Base-by-base conservation (phyloP, 2,888 invertebrate species). In the Tenthredo mesomela region DNA sequence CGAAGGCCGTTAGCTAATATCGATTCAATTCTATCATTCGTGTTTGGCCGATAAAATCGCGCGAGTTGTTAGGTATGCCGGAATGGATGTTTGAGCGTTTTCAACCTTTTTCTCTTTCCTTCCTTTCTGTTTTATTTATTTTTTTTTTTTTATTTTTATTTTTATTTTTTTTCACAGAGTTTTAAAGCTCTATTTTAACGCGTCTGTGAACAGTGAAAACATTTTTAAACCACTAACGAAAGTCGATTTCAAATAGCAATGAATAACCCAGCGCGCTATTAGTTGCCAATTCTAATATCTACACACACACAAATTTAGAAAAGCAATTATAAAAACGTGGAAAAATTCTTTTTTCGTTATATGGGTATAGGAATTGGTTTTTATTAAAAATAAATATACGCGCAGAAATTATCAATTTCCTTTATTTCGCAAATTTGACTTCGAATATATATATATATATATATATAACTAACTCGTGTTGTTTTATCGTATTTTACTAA, bases 1-100 rank as follows among this genome's bases (percentile, higher is more conserved):
- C 98, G 40, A 94, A 98, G 2, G 99, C 98, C 98, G 99, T 7
- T 99, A 93, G 87, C 88, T 89, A 89, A 90, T 90, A 80, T 80
- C 80, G 80, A 80, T 80, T 80, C 37, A 61, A 80, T 80, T 80
- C 58, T 37, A 80, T 80, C 80, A 80, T 61, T 80, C 61, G 80
- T 40, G 80, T 61, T n/a, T n/a, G 21, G 50, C 15, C 70, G 82
- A 65, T 65, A 54, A 50, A 40, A 67, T 33, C n/a, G 70, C 12
- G 67, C 40, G 67, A 70, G 6, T 12, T 5, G 82, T 37, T 25
- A 65, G 18, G 18, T 61, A 25, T 25, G 25, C 37, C 25, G 65
- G 82, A 77, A 77, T 77, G 77, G 47, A 50, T 77, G 47, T 77
- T 77, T 77, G 50, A 77, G 33, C 54, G 77, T 47, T 54, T 18